phyloP scores from a whole-genome alignment of 2,113 vertebrate species.

The Tachysurus vachellii region DNA sequence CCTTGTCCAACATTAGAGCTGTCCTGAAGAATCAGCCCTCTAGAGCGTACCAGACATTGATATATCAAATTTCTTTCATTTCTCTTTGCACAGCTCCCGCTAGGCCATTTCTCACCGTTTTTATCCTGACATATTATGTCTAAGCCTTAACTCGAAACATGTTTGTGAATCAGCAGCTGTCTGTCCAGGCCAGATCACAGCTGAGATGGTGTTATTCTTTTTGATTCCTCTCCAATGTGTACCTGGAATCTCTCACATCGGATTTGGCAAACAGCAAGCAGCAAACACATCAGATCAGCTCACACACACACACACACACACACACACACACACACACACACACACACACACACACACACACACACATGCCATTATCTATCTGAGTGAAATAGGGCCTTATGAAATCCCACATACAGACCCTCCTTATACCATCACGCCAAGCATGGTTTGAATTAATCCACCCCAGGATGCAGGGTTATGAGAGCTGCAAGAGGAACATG shows the following conservation, averaged over 20 bases:
- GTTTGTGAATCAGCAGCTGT: constrained; percentile 59
- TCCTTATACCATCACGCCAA: constrained; percentile 56
- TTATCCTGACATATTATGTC: constrained; percentile 62
- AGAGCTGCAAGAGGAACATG: constrained; percentile 58
- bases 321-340: constrained; percentile 4
- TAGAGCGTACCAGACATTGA: constrained; percentile 36
- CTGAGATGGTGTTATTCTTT: constrained; percentile 61
- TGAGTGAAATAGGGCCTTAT: constrained; percentile 57
- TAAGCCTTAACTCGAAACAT: constrained; percentile 62
- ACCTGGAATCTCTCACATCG: constrained; percentile 41
- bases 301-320: constrained; percentile 16
- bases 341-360: neutral
- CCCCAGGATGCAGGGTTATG: constrained; percentile 60
- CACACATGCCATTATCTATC: constrained; percentile 24
- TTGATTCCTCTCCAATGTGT: constrained; percentile 48
- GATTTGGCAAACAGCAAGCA: constrained; percentile 41
- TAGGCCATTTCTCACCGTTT: constrained; percentile 55
- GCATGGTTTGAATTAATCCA: constrained; percentile 70
- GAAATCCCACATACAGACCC: constrained; percentile 59
- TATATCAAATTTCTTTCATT: constrained; percentile 49
- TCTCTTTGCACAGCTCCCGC: constrained; percentile 43
- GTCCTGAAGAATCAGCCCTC: constrained; percentile 36
- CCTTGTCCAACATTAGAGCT: constrained; percentile 32
- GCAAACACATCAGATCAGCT: constrained; percentile 33
- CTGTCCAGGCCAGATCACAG: constrained; percentile 54